These are phyloP conservation scores for Darevskia nairensis DNA, from an alignment of 2,797 vertebrate genomes.

Conservation along the genomic window DNA sequence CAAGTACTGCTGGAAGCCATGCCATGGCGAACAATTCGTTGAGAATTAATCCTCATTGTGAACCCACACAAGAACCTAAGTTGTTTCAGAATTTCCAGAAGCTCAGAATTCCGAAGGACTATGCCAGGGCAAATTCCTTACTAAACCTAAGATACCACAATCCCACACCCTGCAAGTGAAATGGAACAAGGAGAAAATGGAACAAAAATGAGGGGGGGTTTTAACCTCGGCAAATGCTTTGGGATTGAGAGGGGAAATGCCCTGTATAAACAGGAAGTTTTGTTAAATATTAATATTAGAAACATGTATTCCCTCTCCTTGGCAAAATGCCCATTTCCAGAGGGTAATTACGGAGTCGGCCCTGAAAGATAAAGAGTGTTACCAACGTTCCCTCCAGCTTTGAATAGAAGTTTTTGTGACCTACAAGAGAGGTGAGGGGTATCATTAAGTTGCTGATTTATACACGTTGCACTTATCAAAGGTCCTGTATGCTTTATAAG, in stretches of 20 bases:
- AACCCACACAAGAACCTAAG: not conserved
- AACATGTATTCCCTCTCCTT: fast-evolving
- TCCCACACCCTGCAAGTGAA: not conserved
- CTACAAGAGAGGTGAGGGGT: constrained; percentile 43
- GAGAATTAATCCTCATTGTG: not conserved
- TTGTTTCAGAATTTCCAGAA: not conserved
- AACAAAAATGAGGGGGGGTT: not conserved
- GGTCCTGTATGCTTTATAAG: constrained; percentile 53
- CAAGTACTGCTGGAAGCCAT: not conserved
- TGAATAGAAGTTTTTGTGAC: constrained; percentile 58
- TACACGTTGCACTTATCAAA: constrained; percentile 55
- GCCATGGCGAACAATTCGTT: not conserved
- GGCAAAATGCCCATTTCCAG: constrained; percentile 46
- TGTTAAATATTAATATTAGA: constrained; percentile 27
- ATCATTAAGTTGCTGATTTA: constrained; percentile 49
- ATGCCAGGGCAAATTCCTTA: not conserved
- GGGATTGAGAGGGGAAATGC: not conserved
- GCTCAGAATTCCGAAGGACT: not conserved
- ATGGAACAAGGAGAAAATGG: not conserved
- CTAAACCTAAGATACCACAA: not conserved
- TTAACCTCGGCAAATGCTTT: constrained; percentile 32
- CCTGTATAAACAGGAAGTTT: constrained; percentile 21
- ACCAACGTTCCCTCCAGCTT: constrained; percentile 53
- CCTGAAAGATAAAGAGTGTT: constrained; percentile 51
- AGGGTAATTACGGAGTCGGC: constrained; percentile 53